Percentiles rank a stretch among this genome's conserved stretches.
These are phyloP conservation scores for Chrysocyon brachyurus DNA, from an alignment of 2,797 vertebrate species.

Conservation along the genomic window DNA sequence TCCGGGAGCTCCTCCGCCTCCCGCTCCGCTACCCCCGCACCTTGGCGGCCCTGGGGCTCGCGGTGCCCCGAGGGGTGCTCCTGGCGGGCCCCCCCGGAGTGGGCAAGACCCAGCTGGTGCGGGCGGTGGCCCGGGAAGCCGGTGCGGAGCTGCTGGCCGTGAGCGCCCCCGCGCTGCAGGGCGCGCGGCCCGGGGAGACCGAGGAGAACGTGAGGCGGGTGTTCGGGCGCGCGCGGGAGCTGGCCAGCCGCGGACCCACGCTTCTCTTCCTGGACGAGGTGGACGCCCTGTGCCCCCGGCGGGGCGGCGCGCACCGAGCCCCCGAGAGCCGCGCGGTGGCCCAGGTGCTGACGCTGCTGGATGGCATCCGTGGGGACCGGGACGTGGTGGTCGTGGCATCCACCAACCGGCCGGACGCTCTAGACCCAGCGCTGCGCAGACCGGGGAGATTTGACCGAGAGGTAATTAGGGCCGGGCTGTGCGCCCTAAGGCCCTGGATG, in stretches of 20 bases:
- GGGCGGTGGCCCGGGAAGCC: constrained; percentile 90
- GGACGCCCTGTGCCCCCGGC: constrained; percentile 94
- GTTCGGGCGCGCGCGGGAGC: constrained; percentile 91
- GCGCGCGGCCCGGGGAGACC: constrained; percentile 95
- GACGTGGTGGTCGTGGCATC: constrained; percentile 93
- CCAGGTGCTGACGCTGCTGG: constrained; percentile 96
- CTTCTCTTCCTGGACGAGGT: constrained; percentile 97
- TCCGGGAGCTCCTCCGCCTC: constrained; percentile 93
- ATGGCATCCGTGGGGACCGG: constrained; percentile 89
- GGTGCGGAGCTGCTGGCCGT: constrained; percentile 92
- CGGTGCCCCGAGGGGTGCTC: constrained; percentile 93
- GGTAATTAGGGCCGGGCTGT: constrained; percentile 84
- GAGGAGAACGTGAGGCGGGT: constrained; percentile 93
- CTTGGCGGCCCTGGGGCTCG: constrained; percentile 90
- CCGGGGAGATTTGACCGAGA: constrained; percentile 97
- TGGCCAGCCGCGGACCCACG: constrained; percentile 91
- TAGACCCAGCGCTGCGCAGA: constrained; percentile 95
- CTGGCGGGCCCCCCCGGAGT: constrained; percentile 96
- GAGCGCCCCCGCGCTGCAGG: constrained; percentile 92
- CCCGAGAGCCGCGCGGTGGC: constrained; percentile 95
- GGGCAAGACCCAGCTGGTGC: constrained; percentile 95
- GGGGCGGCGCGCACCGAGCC: constrained; percentile 85
- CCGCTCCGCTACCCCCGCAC: constrained; percentile 92
- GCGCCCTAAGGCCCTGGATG: background rate
- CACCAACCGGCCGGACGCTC: constrained; percentile 94